Base-by-base conservation (phyloP, 2,797 vertebrate species). In the Adrianichthys oophorus region DNA sequence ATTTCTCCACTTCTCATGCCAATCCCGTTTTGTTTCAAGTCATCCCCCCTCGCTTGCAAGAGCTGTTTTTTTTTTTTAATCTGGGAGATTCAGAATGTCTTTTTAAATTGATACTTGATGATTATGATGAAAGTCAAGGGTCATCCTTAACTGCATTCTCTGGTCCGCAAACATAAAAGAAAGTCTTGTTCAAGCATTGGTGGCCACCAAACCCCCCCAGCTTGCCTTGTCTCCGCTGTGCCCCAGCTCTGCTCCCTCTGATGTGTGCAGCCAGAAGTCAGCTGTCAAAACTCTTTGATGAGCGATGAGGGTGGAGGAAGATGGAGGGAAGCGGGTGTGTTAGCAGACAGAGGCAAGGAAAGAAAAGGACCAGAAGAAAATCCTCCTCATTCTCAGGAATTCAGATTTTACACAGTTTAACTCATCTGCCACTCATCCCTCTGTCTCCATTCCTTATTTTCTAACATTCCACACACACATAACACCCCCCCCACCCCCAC, bases 211-310 rank as follows among this genome's bases (percentile, higher is more conserved):
- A 77, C 85, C 26, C 79, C 79, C 41, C 48, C 26, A 40, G 53
- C 65, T 65, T n/a, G 66, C 79, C 41, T 50, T 41, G 64, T 69
- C 70, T 76, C 59, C 42, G 58, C 57, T 59, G 77, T 86, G 80
- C 84, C 70, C 76, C 74, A 18, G 62, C 80, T 77, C 70, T 69
- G 68, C 74, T 80, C 70, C 71, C 80, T 90, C 81, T 81, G 88
- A 90, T 90, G 88, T 88, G 78, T 82, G 87, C 79, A 87, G 74
- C 72, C 85, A 84, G 85, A 84, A 89, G 86, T 90, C 87, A 88
- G 82, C 90, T 87, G 85, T 91, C 89, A 86, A 40, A 75, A 86
- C 83, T 72, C 84, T 87, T 88, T 89, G 87, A 88, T 86, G 83
- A 85, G 75, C 32, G 65, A 69, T 58, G 61, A 62, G 53, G 48